Evolutionary conservation across 35 echinoderm and acorn worm species (phyloP).

Genomic region (Amphiura filiformis): DNA sequence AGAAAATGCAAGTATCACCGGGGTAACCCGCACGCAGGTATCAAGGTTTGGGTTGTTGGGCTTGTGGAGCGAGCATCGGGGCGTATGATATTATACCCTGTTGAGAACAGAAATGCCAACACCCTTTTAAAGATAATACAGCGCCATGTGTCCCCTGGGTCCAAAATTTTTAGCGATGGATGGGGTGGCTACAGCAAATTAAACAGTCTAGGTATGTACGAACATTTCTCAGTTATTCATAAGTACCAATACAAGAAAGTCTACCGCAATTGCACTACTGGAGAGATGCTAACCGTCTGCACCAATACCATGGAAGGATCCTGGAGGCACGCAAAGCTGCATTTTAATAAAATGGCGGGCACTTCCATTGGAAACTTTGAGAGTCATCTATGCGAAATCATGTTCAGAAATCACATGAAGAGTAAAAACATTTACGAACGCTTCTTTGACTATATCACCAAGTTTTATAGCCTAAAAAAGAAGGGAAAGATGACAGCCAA

Average conservation of each 20-base stretch:
- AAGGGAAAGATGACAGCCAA: background rate
- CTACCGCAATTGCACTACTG: background rate
- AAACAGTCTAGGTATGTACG: background rate
- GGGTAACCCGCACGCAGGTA: background rate
- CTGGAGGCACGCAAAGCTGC: constrained; percentile 25
- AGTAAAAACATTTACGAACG: background rate
- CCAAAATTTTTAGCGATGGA: constrained; percentile 22
- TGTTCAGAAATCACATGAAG: background rate
- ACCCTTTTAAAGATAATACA: background rate
- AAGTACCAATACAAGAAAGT: constrained; percentile 1
- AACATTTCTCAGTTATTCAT: constrained; percentile 23
- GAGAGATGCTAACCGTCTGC: background rate
- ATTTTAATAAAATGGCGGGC: background rate
- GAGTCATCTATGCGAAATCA: constrained; percentile 4
- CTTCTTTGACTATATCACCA: background rate
- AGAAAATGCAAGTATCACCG: constrained; percentile 1
- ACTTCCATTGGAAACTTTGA: background rate
- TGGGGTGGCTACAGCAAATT: constrained; percentile 10
- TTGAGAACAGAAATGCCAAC: background rate
- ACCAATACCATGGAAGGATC: constrained; percentile 20
- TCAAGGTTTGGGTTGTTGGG: constrained; percentile 13
- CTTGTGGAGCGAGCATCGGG: background rate
- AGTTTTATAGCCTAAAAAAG: background rate
- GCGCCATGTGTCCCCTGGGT: background rate
- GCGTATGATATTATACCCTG: background rate